These are phyloP conservation scores for Dolichomitus sp. DNA, from an alignment of 2,888 invertebrate species.

Conservation along the genomic window DNA sequence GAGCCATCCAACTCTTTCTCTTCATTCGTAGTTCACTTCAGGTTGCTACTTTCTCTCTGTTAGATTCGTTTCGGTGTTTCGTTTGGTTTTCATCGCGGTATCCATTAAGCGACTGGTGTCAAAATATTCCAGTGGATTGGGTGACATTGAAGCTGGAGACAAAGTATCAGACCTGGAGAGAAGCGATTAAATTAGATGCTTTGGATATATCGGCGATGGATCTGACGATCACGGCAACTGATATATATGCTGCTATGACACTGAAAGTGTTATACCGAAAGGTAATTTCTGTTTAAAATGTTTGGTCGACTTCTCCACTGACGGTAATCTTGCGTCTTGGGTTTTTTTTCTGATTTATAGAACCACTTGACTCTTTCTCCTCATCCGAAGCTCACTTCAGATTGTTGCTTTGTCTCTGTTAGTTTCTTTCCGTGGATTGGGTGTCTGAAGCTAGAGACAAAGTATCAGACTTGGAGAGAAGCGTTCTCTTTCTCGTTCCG, in stretches of 20 bases:
- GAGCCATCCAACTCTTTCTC: conserved; percentile 17
- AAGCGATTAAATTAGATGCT: conserved; percentile 70
- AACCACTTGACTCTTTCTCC: conserved; percentile 18
- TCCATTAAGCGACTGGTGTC: conserved; percentile 61
- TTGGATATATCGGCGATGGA: neutral
- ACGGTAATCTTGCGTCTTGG: neutral
- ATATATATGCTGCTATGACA: neutral
- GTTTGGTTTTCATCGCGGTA: neutral
- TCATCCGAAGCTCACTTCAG: neutral
- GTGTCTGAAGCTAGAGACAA: too few relatives aligned
- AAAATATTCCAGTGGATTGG: conserved; percentile 76
- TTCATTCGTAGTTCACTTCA: neutral
- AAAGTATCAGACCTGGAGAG: conserved; percentile 23
- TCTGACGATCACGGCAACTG: neutral
- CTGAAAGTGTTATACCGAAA: neutral
- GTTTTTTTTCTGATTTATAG: neutral
- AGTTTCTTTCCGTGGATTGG: neutral
- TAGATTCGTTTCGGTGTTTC: conserved; percentile 20
- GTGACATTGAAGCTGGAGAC: conserved; percentile 50
- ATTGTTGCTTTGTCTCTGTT: conserved; percentile 6
- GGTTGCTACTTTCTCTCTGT: conserved; percentile 10
- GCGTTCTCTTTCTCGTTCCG: too few relatives aligned
- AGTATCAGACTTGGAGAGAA: too few relatives aligned
- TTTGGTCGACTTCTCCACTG: conserved; percentile 10
- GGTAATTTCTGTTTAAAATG: neutral